A percentile compares a stretch with the other conserved stretches of the same genome.
These are phyloP conservation scores for Alligator mississippiensis DNA, from an alignment of 2,113 vertebrate genomes.

Conservation along the genomic window DNA sequence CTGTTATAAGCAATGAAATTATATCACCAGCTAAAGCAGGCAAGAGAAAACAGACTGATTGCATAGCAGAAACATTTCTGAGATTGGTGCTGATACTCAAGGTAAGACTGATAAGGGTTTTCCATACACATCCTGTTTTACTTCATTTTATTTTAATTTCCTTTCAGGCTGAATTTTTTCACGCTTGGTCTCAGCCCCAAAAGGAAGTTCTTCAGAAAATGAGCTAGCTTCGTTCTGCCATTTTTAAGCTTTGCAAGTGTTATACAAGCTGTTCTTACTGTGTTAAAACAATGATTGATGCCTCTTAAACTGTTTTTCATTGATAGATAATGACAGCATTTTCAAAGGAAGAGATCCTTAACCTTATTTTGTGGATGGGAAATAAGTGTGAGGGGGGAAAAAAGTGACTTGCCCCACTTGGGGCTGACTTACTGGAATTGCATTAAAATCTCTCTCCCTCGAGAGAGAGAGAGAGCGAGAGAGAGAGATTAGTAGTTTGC, in stretches of 20 bases:
- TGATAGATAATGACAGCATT: neutral
- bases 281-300: neutral
- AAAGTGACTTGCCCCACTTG: neutral
- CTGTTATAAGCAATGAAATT: conserved; percentile 21
- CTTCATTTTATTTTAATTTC: neutral
- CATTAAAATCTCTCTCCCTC: too few relatives aligned
- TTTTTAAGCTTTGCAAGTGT: conserved; percentile 5
- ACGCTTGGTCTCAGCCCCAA: neutral
- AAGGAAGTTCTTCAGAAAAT: neutral
- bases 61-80: neutral
- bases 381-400: neutral
- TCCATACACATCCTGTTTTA: neutral
- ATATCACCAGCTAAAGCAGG: neutral
- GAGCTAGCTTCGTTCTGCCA: conserved; percentile 17
- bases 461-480: too few relatives aligned
- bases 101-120: conserved; percentile 1
- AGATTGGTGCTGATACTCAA: conserved; percentile 11
- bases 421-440: too few relatives aligned
- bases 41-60: neutral
- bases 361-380: neutral
- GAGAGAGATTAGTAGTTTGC: too few relatives aligned
- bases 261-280: neutral
- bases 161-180: neutral
- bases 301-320: neutral
- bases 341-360: conserved; percentile 12